Percentiles rank a stretch among this genome's conserved stretches.
These are phyloP conservation scores for Crenichthys baileyi DNA, from an alignment of 2,797 vertebrate genomes.

Conservation along the genomic window DNA sequence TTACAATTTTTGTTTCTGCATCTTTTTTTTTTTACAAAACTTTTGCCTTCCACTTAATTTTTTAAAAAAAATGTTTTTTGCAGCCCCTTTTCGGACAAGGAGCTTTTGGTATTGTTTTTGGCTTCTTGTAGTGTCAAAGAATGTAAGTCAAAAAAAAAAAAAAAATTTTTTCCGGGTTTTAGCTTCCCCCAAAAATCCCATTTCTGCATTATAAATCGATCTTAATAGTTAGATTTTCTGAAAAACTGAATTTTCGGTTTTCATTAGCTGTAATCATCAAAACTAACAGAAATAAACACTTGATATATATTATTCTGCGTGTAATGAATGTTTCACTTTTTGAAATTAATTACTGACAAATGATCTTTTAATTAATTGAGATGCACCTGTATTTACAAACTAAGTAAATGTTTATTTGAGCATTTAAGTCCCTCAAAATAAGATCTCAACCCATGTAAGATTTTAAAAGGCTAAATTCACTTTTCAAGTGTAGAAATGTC, in stretches of 20 bases:
- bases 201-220: background rate
- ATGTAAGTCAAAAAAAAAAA: background rate
- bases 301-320: background rate
- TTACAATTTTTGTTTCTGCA: too few relatives aligned
- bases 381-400: too few relatives aligned
- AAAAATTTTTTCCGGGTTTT: too few relatives aligned
- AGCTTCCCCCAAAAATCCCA: background rate
- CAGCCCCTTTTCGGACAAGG: too few relatives aligned
- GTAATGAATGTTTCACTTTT: background rate
- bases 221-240: too few relatives aligned
- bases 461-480: background rate
- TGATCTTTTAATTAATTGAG: too few relatives aligned
- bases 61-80: too few relatives aligned
- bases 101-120: too few relatives aligned
- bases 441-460: background rate
- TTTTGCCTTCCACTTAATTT: too few relatives aligned
- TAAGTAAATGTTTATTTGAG: too few relatives aligned
- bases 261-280: background rate
- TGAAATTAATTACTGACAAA: too few relatives aligned
- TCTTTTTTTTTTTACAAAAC: too few relatives aligned
- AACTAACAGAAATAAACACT: background rate
- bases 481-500: background rate
- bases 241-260: background rate
- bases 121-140: background rate
- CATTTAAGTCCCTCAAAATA: background rate